Percentiles rank a stretch among this genome's conserved stretches.
phyloP scores from a whole-genome alignment of 2,888 invertebrate genomes.

The Drosophila rellima region DNA sequence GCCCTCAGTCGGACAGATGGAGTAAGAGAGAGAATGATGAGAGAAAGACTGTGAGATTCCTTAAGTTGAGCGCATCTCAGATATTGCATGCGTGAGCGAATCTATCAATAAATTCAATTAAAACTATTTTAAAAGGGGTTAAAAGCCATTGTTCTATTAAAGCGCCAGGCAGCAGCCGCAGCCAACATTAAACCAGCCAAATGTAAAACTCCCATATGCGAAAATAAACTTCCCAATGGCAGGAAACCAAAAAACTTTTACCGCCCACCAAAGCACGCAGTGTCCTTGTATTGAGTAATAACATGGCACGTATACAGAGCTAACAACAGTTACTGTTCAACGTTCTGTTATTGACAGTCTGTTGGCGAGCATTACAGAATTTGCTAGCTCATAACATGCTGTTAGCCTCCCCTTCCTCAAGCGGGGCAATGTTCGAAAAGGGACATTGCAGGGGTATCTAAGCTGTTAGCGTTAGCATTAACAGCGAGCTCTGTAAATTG shows the following conservation, averaged over 20 bases:
- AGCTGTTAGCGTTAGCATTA: conserved; percentile 38
- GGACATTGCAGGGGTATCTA: conserved; percentile 44
- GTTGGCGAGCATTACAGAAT: conserved; percentile 10
- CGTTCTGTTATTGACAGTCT: not conserved
- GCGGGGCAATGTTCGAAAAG: conserved; percentile 66
- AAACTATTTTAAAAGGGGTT: conserved; percentile 56
- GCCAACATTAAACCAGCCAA: conserved; percentile 12
- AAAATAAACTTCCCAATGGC: not conserved
- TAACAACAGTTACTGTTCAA: conserved; percentile 2
- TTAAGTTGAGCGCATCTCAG: conserved; percentile 4
- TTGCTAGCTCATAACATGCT: conserved; percentile 29
- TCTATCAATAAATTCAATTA: conserved; percentile 59
- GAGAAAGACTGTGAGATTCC: not conserved
- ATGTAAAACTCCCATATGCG: conserved; percentile 34
- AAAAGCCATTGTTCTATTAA: conserved; percentile 37
- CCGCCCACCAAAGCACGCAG: not conserved
- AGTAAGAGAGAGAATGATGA: not conserved
- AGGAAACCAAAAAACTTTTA: not conserved
- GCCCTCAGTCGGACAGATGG: not conserved
- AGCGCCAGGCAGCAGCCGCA: conserved; percentile 5
- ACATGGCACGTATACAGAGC: not conserved
- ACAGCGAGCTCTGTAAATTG: conserved; percentile 7
- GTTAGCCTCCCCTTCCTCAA: conserved; percentile 43
- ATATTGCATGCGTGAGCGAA: not conserved
- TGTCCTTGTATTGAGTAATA: not conserved